Conservation (phyloP, 1,140 invertebrate species). For the Gyrodactylus salaris region DNA sequence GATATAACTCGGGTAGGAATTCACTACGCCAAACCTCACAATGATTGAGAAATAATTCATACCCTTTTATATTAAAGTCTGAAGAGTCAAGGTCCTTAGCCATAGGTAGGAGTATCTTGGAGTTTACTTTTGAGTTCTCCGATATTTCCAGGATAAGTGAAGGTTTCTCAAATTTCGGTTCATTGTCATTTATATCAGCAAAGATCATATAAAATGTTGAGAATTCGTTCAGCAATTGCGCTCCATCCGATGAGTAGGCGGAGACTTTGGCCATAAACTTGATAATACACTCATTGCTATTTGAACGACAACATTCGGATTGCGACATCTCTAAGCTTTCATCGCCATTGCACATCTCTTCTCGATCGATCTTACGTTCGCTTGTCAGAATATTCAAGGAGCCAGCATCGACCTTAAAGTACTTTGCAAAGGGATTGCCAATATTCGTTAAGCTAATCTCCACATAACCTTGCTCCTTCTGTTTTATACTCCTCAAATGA, state of each 20-base stretch:
- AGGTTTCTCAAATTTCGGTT: not conserved
- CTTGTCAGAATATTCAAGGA: not conserved
- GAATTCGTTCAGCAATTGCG: not conserved
- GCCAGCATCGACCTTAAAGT: not conserved
- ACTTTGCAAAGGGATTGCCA: not conserved
- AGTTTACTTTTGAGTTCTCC: not conserved
- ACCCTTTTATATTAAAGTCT: not conserved
- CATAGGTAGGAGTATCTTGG: not conserved
- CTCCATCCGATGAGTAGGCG: not conserved
- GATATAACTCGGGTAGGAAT: too few relatives aligned
- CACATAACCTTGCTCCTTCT: not conserved
- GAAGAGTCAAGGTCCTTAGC: not conserved
- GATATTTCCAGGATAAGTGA: not conserved
- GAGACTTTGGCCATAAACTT: not conserved
- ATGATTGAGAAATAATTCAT: too few relatives aligned
- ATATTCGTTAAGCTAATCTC: not conserved
- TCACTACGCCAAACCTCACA: too few relatives aligned
- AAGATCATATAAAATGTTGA: not conserved
- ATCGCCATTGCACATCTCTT: not conserved
- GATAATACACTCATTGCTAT: not conserved
- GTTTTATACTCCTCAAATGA: not conserved
- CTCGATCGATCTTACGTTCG: not conserved
- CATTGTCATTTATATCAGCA: not conserved
- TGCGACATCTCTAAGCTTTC: not conserved
- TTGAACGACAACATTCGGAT: not conserved